phyloP scores from a whole-genome alignment of 2,888 invertebrate genomes.

The Tanytarsus gracilentus region DNA sequence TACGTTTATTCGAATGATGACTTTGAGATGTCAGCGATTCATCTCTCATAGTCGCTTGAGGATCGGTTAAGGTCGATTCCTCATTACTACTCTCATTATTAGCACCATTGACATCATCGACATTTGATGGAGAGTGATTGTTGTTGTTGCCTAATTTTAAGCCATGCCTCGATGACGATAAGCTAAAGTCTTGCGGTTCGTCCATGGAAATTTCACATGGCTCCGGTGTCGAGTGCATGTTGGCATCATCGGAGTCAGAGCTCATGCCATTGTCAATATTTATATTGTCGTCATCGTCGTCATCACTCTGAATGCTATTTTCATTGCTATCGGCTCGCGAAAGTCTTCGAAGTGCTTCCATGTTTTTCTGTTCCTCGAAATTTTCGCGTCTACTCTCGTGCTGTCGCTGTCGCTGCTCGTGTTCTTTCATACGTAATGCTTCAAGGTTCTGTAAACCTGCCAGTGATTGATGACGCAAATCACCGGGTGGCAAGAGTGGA shows the following conservation, averaged over 20 bases:
- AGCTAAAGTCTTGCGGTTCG: conserved; percentile 54
- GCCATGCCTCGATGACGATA: conserved; percentile 49
- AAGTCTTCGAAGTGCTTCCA: conserved; percentile 11
- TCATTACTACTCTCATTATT: conserved; percentile 58
- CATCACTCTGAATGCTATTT: conserved; percentile 27
- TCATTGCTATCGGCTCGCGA: conserved; percentile 12
- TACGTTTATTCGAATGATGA: conserved; percentile 60
- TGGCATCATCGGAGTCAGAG: conserved; percentile 62
- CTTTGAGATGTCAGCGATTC: conserved; percentile 41
- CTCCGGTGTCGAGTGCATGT: conserved; percentile 32
- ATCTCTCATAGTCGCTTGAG: conserved; percentile 44
- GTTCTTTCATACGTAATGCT: conserved; percentile 37
- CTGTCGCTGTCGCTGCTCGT: conserved; percentile 36
- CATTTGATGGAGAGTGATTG: neutral
- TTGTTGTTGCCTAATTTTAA: conserved; percentile 33
- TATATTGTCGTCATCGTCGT: conserved; percentile 38
- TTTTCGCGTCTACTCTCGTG: conserved; percentile 20
- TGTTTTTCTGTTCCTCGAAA: conserved; percentile 18
- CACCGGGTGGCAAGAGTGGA: conserved; percentile 65
- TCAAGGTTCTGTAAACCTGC: conserved; percentile 49
- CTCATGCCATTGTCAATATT: conserved; percentile 27
- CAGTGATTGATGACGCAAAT: conserved; percentile 50
- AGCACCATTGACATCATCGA: conserved; percentile 46
- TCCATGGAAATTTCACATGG: conserved; percentile 40
- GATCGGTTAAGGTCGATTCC: conserved; percentile 50